A percentile compares a stretch with the other conserved stretches of the same genome.
These are phyloP conservation scores for Leucoma salicis DNA, from an alignment of 2,888 invertebrate species.

Conservation along the genomic window DNA sequence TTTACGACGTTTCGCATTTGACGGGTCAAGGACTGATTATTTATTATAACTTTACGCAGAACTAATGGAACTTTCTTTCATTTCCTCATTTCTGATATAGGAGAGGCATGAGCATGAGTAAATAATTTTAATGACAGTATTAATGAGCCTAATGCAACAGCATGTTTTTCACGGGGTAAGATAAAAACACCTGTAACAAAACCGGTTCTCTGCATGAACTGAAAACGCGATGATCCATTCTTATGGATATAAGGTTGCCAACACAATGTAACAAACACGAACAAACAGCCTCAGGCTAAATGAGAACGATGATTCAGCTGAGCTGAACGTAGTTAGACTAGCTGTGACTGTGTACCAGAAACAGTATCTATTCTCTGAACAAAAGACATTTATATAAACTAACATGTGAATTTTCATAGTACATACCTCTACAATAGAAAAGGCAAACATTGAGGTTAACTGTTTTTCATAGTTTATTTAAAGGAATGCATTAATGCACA, in stretches of 20 bases:
- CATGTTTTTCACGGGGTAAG: too few relatives aligned
- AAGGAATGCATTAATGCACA: neutral
- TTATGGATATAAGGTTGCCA: slow-evolving; percentile 42
- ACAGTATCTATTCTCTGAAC: slow-evolving; percentile 15
- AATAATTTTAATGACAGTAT: too few relatives aligned
- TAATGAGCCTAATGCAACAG: too few relatives aligned
- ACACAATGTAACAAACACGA: slow-evolving; percentile 47
- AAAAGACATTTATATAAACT: slow-evolving; percentile 24
- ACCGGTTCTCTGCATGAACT: slow-evolving; percentile 25
- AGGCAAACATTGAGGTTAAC: slow-evolving; percentile 20
- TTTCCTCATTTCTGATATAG: too few relatives aligned
- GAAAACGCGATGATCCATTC: slow-evolving; percentile 40
- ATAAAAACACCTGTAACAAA: too few relatives aligned
- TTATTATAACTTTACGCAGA: too few relatives aligned
- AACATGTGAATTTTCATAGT: slow-evolving; percentile 22
- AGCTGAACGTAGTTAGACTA: slow-evolving; percentile 16
- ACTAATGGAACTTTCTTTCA: too few relatives aligned
- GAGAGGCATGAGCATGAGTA: too few relatives aligned
- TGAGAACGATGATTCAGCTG: slow-evolving; percentile 49
- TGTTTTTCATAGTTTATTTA: neutral
- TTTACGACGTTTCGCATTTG: too few relatives aligned
- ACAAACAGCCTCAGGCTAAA: slow-evolving; percentile 50
- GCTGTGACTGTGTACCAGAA: slow-evolving; percentile 18
- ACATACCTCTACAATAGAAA: slow-evolving; percentile 13
- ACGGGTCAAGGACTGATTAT: too few relatives aligned